Evolutionary conservation across 2,797 vertebrate species (phyloP).

Genomic region (Erithacus rubecula): DNA sequence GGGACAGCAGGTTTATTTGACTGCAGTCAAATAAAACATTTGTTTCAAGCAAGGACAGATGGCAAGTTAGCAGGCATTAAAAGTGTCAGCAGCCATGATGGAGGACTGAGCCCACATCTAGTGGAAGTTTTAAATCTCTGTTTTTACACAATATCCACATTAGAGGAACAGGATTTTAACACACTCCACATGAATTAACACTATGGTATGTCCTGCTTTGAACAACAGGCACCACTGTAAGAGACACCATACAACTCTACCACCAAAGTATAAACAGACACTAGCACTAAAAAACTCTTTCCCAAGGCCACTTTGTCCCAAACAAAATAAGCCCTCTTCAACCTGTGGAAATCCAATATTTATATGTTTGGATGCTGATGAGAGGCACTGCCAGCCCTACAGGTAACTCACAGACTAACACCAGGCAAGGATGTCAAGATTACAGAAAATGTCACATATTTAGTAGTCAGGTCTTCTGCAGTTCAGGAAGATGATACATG

Average conservation of each 20-base stretch:
- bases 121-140: background rate
- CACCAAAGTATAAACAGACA: background rate
- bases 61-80: background rate
- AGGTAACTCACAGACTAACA: background rate
- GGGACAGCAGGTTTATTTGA: background rate
- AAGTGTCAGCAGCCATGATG: background rate
- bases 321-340: background rate
- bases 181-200: background rate
- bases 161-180: background rate
- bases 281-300: background rate
- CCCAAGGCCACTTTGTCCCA: background rate
- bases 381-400: background rate
- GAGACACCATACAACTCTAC: background rate
- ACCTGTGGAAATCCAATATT: background rate
- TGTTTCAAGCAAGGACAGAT: background rate
- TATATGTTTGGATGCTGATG: background rate
- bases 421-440: background rate
- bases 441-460: accelerated
- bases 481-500: background rate
- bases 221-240: background rate
- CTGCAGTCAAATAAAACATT: background rate
- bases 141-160: background rate
- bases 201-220: background rate
- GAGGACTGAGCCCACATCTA: background rate
- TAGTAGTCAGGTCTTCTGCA: background rate